Base-by-base conservation (phyloP, 1,140 invertebrate species). In the Lutraria rhynchaena region DNA sequence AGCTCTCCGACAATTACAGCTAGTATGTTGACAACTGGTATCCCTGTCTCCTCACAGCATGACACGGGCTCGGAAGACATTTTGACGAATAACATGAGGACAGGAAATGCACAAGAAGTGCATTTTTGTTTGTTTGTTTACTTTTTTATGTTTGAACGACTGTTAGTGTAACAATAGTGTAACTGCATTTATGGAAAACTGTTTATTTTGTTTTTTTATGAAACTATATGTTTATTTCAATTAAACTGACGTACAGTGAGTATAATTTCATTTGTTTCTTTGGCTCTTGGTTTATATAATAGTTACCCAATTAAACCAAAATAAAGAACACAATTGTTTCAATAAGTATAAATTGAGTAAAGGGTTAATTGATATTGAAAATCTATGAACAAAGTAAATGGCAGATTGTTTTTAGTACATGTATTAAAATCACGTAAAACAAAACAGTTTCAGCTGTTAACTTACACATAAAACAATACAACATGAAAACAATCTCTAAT, bases 351-450 rank as follows among this genome's bases (percentile, higher is more conserved):
- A n/a, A n/a, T n/a, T n/a, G n/a, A n/a, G n/a, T n/a, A n/a, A n/a
- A n/a, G n/a, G n/a, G n/a, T n/a, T n/a, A n/a, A n/a, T n/a, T n/a
- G n/a, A n/a, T 53, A 53, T 11, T 53, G 24, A n/a, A 53, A n/a
- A 11, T 53, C n/a, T n/a, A 53, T 53, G 51, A n/a, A 53, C n/a
- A 53, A 53, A n/a, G 19, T 7, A 53, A 53, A 53, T 53, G 51
- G 51, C 7, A 53, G 4, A 53, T n/a, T 53, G 51, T n/a, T 5
- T n/a, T n/a, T 53, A n/a, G 4, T n/a, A n/a, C n/a, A n/a, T n/a
- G n/a, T 53, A 7, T 11, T 24, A 11, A 11, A 11, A 53, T 53
- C n/a, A n/a, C 19, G 7, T 53, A 53, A 4, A 3, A 7, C n/a
- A 11, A 53, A 53, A n/a, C 7, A 11, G 7, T 53, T 11, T n/a